These are phyloP conservation scores for Kryptolebias ocellatus DNA, from an alignment of 2,797 vertebrate species.

Conservation along the genomic window DNA sequence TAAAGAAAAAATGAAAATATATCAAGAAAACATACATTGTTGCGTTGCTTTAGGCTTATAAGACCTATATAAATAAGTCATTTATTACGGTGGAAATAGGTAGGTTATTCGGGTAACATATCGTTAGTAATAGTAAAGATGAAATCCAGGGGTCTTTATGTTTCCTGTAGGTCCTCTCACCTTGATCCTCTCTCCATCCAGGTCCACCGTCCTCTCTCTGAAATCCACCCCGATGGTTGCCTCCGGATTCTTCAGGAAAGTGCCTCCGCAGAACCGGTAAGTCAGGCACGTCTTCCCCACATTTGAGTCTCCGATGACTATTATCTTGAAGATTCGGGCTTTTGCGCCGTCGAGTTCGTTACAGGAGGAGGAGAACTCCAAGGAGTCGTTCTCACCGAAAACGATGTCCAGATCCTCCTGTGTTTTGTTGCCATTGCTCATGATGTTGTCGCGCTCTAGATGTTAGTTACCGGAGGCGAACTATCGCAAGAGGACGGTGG, in stretches of 20 bases:
- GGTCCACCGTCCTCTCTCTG: conserved; percentile 90
- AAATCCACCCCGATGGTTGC: conserved; percentile 96
- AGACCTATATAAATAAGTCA: background rate
- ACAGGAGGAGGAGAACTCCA: conserved; percentile 62
- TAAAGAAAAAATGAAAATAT: background rate
- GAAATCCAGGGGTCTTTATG: background rate
- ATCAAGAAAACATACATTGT: background rate
- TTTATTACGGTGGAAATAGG: too few relatives aligned
- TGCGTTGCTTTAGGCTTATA: background rate
- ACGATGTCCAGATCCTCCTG: conserved; percentile 70
- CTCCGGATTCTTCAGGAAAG: conserved; percentile 92
- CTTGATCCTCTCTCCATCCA: conserved; percentile 93
- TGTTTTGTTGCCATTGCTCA: conserved; percentile 79
- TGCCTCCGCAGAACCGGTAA: conserved; percentile 92
- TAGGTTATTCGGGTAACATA: too few relatives aligned
- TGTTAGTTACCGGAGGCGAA: background rate
- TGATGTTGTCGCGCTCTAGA: conserved; percentile 68
- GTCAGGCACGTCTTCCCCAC: conserved; percentile 95
- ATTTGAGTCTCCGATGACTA: conserved; percentile 94
- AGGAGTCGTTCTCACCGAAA: conserved; percentile 62
- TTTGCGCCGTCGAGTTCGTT: conserved; percentile 56
- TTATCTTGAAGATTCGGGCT: conserved; percentile 91
- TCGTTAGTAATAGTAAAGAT: too few relatives aligned
- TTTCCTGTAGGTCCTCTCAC: conserved; percentile 66
- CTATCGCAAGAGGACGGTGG: conserved; percentile 60